Evolutionary conservation across 1,140 invertebrate species (phyloP), one percentile per base, ranked within the genome.

Genomic region (Eufriesea mexicana): DNA sequence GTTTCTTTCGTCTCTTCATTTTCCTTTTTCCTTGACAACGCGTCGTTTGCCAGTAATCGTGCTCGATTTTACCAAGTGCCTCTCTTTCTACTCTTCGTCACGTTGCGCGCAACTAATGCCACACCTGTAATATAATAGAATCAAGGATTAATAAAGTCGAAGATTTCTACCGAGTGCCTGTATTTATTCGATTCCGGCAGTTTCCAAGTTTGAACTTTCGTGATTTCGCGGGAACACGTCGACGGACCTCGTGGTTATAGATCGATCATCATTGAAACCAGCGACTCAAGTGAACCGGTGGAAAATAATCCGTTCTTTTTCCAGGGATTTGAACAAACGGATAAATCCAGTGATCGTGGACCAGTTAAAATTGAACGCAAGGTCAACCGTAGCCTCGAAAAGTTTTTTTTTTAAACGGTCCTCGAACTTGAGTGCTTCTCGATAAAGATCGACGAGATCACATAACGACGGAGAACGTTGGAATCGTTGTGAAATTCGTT

Each of bases 51-150:
- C 4, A 7, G 6, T 49, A 68, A 47, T n/a, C 20, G 20, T 66
- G 42, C 66, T 25, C 66, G 45, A 42, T 47, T 45, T 20, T 20
- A 23, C n/a, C n/a, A 78, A 78, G 64, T 78, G 64, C 51, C 49
- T 68, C 49, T 25, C 23, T 74, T 57, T 47, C 14, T 61, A 16
- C 51, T 23, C 25, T 68, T 23, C 9, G 28, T 28, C 16, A 25
- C 8, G 16, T 7, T 20, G 12, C 47, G 47, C 47, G 47, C 12
- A 12, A 54, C 18, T 54, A 35, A 62, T 28, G 14, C 10, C 4
- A 18, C 28, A 62, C 61, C 23, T 18, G 16, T 62, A n/a, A 62
- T 28, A 62, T 4, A 9, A 62, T 28, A 59, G 5, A 14, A 25
- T 25, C 16, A 62, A 28, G 8, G 8, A 18, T 18, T 16, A 20